Base-by-base conservation (phyloP, 2,888 invertebrate species). In the Nyleta sp. region DNA sequence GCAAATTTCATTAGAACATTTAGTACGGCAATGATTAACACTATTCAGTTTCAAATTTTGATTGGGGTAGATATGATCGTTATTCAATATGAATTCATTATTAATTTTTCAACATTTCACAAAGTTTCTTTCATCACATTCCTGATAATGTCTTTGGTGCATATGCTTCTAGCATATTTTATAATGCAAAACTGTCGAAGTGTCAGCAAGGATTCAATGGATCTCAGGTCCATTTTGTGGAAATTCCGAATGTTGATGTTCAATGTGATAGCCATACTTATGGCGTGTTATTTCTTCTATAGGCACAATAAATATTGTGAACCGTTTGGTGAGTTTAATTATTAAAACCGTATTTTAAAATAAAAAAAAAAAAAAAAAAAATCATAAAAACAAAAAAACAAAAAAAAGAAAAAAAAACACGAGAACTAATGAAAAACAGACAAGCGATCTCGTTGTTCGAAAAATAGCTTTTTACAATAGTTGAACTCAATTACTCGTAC, bases 291-390 rank as follows among this genome's bases (percentile, higher is more conserved):
- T 90, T 96, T 96, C 88, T 99, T 97, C 89, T 92, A 96, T 86
- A 93, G 98, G 82, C 99, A 99, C 90, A 99, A 99, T 91, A 93
- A 93, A 20, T 94, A 95, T 82, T 99, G 99, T 91, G 98, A 99
- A 92, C 95, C 97, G 44, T 95, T 97, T 90, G 95, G 98, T 97
- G 93, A 94, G 94, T 90, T n/a, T 28, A 35, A 35, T 8, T n/a
- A 1, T n/a, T 35, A 1, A n/a, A 8, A n/a, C 35, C 2, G 5
- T 2, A 35, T 28, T 28, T 28, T 28, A 28, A 7, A 3, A 28
- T 5, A 28, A 28, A 28, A 28, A 28, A n/a, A n/a, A n/a, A n/a
- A n/a, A n/a, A n/a, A n/a, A n/a, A n/a, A n/a, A n/a, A n/a, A n/a
- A n/a, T n/a, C n/a, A n/a, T n/a, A n/a, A n/a, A n/a, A n/a, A n/a